phyloP scores from a whole-genome alignment of 2,113 vertebrate genomes.

The Tympanuchus pallidicinctus region DNA sequence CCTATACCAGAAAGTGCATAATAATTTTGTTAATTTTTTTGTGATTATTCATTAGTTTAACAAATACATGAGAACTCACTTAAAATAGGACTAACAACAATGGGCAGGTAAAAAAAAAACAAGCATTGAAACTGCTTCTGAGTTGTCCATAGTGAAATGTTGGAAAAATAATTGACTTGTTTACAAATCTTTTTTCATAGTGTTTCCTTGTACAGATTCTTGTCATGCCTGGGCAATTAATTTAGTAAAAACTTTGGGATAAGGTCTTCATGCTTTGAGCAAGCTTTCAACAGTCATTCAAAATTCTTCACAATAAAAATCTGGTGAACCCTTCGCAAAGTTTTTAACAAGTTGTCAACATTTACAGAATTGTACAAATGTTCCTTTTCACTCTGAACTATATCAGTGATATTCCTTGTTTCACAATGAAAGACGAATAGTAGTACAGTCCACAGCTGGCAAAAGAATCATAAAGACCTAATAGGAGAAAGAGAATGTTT shows the following conservation, averaged over 20 bases:
- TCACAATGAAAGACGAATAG: slow-evolving; percentile 58
- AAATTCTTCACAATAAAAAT: slow-evolving; percentile 28
- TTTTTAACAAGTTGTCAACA: slow-evolving; percentile 41
- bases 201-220: background rate
- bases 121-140: background rate
- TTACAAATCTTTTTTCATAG: background rate
- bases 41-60: background rate
- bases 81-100: background rate
- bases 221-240: background rate
- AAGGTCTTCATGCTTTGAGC: background rate
- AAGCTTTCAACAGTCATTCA: slow-evolving; percentile 21
- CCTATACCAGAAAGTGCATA: background rate
- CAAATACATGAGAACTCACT: background rate
- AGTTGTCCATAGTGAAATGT: background rate
- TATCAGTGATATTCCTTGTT: slow-evolving; percentile 17
- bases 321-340: slow-evolving; percentile 7
- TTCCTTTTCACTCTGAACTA: background rate
- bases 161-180: background rate
- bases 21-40: background rate
- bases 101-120: background rate
- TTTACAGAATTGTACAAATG: slow-evolving; percentile 41
- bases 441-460: slow-evolving; percentile 41
- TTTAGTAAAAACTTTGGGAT: background rate
- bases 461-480: slow-evolving; percentile 48
- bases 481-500: slow-evolving; percentile 47